Conservation (phyloP, 2,113 vertebrate species). For the Hemiprocne comata region DNA sequence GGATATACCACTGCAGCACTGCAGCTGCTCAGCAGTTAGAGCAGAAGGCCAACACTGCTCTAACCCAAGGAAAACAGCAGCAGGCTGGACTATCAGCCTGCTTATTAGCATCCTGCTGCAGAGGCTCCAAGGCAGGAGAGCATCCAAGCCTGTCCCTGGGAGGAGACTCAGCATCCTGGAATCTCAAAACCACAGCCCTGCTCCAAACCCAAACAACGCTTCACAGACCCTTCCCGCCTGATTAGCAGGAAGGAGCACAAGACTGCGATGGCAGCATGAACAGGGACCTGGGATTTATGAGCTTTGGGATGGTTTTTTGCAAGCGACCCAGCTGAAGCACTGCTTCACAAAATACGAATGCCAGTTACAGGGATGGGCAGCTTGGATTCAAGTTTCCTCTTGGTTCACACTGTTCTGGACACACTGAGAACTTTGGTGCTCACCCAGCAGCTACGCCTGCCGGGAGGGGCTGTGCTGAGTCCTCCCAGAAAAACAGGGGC, state of each 20-base stretch:
- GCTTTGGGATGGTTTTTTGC: not conserved
- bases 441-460: not conserved
- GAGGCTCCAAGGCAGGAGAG: not conserved
- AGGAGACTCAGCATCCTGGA: conserved; percentile 31
- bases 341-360: not conserved
- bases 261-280: not conserved
- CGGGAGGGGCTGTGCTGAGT: not conserved
- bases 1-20: not conserved
- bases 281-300: not conserved
- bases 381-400: conserved; percentile 17
- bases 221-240: not conserved
- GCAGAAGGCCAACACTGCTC: not conserved
- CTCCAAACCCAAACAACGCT: conserved; percentile 50
- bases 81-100: conserved; percentile 1
- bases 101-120: not conserved
- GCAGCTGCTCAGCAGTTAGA: not conserved
- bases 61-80: conserved; percentile 7
- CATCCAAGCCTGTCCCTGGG: conserved; percentile 21
- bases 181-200: conserved; percentile 54
- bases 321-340: not conserved
- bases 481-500: not conserved
- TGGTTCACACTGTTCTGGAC: not conserved
- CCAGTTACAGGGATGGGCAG: not conserved
- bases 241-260: not conserved
- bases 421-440: not conserved